Evolutionary conservation across 2,797 vertebrate genomes (phyloP), one percentile per base, ranked within the genome.

Genomic region (Tokudaia tokunoshimensis): DNA sequence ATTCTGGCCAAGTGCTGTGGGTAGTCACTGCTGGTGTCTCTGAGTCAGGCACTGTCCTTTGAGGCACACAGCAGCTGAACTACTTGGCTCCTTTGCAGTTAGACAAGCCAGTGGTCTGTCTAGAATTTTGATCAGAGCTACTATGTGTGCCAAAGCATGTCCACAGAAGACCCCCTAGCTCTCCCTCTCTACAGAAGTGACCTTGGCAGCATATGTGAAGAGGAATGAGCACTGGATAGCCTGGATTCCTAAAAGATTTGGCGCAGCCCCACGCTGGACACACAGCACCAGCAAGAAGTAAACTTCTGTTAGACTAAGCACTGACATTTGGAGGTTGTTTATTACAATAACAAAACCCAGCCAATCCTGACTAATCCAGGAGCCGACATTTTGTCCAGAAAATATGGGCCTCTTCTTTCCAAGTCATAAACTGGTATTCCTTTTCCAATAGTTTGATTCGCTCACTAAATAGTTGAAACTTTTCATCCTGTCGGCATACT

Each of bases 391-490:
- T 96, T 96, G n/a, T 94, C 67, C 89, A 65, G 92, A 67, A 97
- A 95, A 79, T 94, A 95, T 50, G 29, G 80, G 24, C 61, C 52
- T 88, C 57, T 88, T 74, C 94, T 92, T 94, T 85, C 44, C 52
- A 96, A 91, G 31, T 81, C 63, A 65, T 95, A 96, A 95, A 90
- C 7, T 1, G 37, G 70, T 95, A 94, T 84, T n/a, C 22, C 89
- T 97, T 95, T 93, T 78, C 93, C 87, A 85, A 70, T 83, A 90
- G 88, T 78, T 92, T 93, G 92, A 82, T 65, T 94, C 65, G 78
- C 41, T 87, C 78, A 91, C 91, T 96, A 78, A 52, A 63, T 80
- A 47, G 44, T 89, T 86, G 50, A 44, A 3, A 61, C 37, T 81
- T 91, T 94, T 20, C 67, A 67, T 85, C 31, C 20, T 95, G 75